Evolutionary conservation across 2,797 vertebrate species (phyloP).

Genomic region (Xiphorhynchus erythropygius): DNA sequence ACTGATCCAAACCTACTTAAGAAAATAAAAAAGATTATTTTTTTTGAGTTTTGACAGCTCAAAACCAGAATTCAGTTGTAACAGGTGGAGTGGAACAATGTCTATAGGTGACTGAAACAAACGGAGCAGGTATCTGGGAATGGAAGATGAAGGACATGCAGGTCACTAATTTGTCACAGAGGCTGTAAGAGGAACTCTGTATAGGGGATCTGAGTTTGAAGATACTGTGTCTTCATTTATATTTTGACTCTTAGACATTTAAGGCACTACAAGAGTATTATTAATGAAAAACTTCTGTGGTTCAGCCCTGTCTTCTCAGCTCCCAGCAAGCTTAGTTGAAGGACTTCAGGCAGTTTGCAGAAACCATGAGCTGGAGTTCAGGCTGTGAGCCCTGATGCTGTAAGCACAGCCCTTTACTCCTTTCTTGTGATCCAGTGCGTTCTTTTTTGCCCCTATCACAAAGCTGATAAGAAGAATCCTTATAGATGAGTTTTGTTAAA

Average conservation of each 20-base stretch:
- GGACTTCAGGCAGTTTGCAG: neutral
- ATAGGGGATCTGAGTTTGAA: neutral
- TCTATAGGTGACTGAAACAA: rapidly evolving
- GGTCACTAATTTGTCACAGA: neutral
- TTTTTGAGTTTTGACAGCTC: neutral
- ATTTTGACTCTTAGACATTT: neutral
- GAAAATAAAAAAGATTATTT: neutral
- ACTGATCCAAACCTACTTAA: neutral
- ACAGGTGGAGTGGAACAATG: neutral
- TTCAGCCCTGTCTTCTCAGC: neutral
- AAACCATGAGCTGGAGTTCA: neutral
- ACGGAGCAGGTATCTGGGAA: rapidly evolving
- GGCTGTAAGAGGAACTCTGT: neutral
- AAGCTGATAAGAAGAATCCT: neutral
- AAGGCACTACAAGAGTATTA: neutral
- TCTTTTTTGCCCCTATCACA: neutral
- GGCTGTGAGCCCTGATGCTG: neutral
- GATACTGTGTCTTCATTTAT: neutral
- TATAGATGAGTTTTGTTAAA: neutral
- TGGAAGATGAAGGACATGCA: neutral
- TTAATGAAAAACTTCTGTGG: neutral
- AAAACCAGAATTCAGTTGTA: neutral
- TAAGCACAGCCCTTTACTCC: neutral
- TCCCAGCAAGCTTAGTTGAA: neutral
- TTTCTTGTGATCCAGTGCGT: neutral